Base-by-base conservation (phyloP, 1,140 invertebrate genomes). In the Ceratosolen solmsi region DNA sequence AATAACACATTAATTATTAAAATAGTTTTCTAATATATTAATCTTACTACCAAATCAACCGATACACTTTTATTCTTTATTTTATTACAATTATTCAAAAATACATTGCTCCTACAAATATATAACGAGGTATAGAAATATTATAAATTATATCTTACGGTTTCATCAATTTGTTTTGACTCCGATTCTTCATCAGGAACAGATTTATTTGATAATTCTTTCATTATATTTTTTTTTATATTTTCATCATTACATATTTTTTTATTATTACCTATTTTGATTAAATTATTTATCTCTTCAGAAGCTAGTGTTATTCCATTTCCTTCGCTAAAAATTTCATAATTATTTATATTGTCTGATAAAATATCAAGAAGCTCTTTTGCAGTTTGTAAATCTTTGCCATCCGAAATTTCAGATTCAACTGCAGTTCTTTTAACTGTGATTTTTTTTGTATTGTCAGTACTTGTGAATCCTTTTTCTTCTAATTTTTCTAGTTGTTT, bases 311-410 rank as follows among this genome's bases (percentile, higher is more conserved):
- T 63, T 30, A 79, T 56, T 25, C 71, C n/a, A 11, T 2, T 51
- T 56, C 56, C 46, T 30, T 72, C 70, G 1, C 49, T 72, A 72
- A 17, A n/a, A 17, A 27, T 72, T 17, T 49, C 30, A 46, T 68
- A 15, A 7, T 63, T 17, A 15, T 75, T 60, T 20, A 68, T 68
- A 36, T 27, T 80, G 22, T 75, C 33, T 7, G 79, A 80, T 73
- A 80, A 63, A 20, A 80, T 49, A 30, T 80, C 79, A 1, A 80
- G 36, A 20, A 20, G 27, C 60, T 80, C 41, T 25, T 60, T 73
- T 33, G n/a, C 15, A 15, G 27, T 30, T 71, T 46, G 30, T 1
- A 41, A 0, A 25, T 41, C 7, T 22, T 36, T 36, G 7, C 41
- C 20, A 13, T 46, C 54, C 15, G 54, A 58, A 60, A 25, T 22